Evolutionary conservation across 2,888 invertebrate genomes (phyloP), one percentile per base, ranked within the genome.

Genomic region (Drosophila percnosoma): DNA sequence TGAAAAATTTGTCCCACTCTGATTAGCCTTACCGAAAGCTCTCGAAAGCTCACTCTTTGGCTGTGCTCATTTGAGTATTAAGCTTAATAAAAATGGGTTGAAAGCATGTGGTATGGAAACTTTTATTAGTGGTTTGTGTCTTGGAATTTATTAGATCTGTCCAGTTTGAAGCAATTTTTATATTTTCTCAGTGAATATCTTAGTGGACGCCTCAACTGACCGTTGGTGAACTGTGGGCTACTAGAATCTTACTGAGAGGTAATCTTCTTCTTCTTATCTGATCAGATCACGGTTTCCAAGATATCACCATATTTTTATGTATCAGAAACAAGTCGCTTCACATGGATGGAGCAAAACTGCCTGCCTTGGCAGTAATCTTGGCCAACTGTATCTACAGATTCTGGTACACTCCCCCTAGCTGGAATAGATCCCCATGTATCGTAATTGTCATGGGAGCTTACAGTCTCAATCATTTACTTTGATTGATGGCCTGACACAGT

Each of bases 161-260:
- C 2, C 15, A 24, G 4, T 24, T 24, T 8, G 45, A 6, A 42
- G 3, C 13, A 13, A 42, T 13, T 21, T 21, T 24, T 0, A 45
- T 15, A 45, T 45, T 24, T 45, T 15, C 7, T 7, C 7, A 24
- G 7, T 1, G 21, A 45, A 21, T 21, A 21, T 13, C 13, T 45
- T 21, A 45, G 21, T 45, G 7, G 4, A 15, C 7, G 21, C 21
- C 11, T 88, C n/a, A 91, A 74, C 57, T 78, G 10, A 36, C 76
- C 65, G 0, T 73, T 62, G 13, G 80, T 60, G 5, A 87, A 84
- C 66, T 91, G 75, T 60, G 93, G 92, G 6, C 92, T 92, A 66
- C 92, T 92, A 0, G 91, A 92, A 65, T 92, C 92, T 34, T 92
- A 91, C 68, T 91, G 91, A 52, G 90, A 92, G 38, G 91, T 82